Conservation (phyloP, 2,888 invertebrate species). For the Crepidodera aurea region DNA sequence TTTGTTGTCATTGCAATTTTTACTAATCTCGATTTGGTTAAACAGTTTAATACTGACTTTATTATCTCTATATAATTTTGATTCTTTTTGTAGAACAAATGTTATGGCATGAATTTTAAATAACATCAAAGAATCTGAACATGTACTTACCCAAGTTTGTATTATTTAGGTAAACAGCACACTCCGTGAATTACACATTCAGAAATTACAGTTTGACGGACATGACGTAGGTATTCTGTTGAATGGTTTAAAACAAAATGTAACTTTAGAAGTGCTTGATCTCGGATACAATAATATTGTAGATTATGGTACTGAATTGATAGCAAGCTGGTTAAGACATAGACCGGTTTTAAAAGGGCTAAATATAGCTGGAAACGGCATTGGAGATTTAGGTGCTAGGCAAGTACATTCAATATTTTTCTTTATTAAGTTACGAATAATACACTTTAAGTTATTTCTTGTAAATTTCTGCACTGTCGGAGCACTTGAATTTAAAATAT, state of each 20-base stretch:
- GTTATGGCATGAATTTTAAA: too few species aligned
- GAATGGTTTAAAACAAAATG: conserved; percentile 64
- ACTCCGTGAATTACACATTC: conserved; percentile 67
- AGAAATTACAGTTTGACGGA: conserved; percentile 68
- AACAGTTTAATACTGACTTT: too few species aligned
- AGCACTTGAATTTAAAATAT: too few species aligned
- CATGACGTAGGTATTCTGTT: conserved; percentile 69
- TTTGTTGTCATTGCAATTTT: too few species aligned
- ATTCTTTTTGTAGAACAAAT: too few species aligned
- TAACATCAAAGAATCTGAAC: too few species aligned
- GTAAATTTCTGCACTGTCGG: too few species aligned
- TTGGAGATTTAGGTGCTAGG: conserved; percentile 67
- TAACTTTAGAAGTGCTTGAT: conserved; percentile 66
- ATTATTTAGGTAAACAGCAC: conserved; percentile 56
- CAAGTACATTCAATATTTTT: conserved; percentile 33
- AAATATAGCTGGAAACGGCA: conserved; percentile 67
- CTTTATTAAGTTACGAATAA: too few species aligned
- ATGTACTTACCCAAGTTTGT: background rate
- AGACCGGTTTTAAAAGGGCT: conserved; percentile 64
- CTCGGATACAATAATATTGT: conserved; percentile 69
- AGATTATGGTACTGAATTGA: conserved; percentile 66
- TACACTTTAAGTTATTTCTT: too few species aligned
- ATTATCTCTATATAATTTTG: too few species aligned
- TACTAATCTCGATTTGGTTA: too few species aligned
- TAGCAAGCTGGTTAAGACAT: conserved; percentile 65